Evolutionary conservation across 2,888 invertebrate genomes (phyloP), one percentile per base, ranked within the genome.

Genomic region (Lasioglossum leucozonium): DNA sequence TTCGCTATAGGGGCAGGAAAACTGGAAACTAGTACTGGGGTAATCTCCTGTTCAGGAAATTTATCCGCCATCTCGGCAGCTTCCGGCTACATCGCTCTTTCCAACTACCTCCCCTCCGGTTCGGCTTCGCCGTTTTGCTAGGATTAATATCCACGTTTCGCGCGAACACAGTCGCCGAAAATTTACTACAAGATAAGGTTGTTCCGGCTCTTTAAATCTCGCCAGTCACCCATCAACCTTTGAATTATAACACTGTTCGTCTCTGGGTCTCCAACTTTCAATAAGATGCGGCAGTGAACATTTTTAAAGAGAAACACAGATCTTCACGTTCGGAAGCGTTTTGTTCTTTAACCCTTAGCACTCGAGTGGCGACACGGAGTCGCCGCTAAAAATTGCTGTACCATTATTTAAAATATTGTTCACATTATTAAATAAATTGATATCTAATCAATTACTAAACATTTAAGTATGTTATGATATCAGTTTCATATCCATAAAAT

Each of bases 31-130:
- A 79, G 91, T 92, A 92, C 91, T 91, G 91, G 89, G 87, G 91
- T 93, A 93, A 93, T 93, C 93, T 93, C 92, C 93, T 92, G 92
- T 92, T 92, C 90, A 91, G 93, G 92, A 93, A 93, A 93, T 93
- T 93, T 92, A 93, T 93, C 92, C 92, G 86, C 90, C 92, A 91
- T 93, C 89, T 89, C 88, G 89, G 86, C 86, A 91, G 91, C 91
- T 92, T 93, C 92, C 93, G 89, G 89, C 87, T 88, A 87, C 85
- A 88, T 86, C 80, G 85, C 90, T 91, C 89, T 89, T 91, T 86
- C 86, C 88, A 86, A 86, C 87, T 88, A 79, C 81, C 82, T 72
- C 62, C 30, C 4, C 26, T 26, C 58, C 26, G 62, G 80, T 85
- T 88, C 86, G 77, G 82, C 81, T 84, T 84, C 82, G 81, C 82